Percentiles rank a stretch among this genome's conserved stretches.
phyloP scores from a whole-genome alignment of 2,888 invertebrate species.

The Epistrophe eligans region DNA sequence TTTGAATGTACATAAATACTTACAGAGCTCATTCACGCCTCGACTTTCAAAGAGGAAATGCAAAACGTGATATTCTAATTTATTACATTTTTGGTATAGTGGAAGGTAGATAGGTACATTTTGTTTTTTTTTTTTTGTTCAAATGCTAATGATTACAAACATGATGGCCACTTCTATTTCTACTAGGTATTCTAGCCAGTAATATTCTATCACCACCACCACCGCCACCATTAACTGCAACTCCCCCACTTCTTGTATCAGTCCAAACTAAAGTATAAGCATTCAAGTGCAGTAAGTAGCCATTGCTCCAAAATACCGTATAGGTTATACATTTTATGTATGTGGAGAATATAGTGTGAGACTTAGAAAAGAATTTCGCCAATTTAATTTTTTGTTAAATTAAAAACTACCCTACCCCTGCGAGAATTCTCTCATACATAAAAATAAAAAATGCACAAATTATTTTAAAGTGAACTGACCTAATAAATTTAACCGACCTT shows the following conservation, averaged over 20 bases:
- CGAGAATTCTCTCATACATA: too few relatives aligned
- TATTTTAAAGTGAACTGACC: too few relatives aligned
- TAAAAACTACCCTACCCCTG: too few relatives aligned
- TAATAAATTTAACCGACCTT: too few relatives aligned
- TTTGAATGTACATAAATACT: not conserved
- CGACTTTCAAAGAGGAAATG: conserved; percentile 68
- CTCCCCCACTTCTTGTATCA: not conserved
- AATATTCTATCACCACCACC: not conserved
- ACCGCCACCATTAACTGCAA: too few relatives aligned
- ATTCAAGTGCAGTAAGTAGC: conserved; percentile 30
- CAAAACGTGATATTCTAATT: conserved; percentile 76
- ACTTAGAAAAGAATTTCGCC: conserved; percentile 6
- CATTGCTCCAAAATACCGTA: conserved; percentile 31
- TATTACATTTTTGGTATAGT: conserved; percentile 30
- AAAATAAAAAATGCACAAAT: too few relatives aligned
- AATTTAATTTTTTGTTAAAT: not conserved
- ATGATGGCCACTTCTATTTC: conserved; percentile 18
- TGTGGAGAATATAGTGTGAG: not conserved
- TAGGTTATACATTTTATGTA: not conserved
- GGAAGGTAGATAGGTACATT: conserved; percentile 20
- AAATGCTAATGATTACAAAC: conserved; percentile 54
- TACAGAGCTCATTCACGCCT: conserved; percentile 22
- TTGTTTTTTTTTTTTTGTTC: conserved; percentile 41
- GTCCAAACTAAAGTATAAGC: not conserved
- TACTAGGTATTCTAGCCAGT: not conserved